Evolutionary conservation across 2,888 invertebrate genomes (phyloP).

Genomic region (Crocallis elinguaria): DNA sequence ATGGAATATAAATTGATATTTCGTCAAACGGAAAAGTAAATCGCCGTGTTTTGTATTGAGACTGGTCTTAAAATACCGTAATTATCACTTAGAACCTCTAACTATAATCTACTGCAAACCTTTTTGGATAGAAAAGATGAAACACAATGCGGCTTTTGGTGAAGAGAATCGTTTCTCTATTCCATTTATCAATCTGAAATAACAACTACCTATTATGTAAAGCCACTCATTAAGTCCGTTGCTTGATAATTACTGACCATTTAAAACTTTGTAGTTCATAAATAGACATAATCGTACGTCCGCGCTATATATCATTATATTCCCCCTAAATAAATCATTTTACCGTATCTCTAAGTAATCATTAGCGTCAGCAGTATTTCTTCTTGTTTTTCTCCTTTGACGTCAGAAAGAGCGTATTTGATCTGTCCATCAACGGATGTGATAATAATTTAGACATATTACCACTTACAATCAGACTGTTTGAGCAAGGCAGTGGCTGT

Average conservation of each 20-base stretch:
- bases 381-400: constrained; percentile 1
- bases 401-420: constrained; percentile 5
- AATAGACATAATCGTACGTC: constrained; percentile 12
- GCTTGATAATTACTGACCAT: constrained; percentile 20
- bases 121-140: too few relatives aligned
- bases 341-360: not conserved
- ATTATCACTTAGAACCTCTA: too few relatives aligned
- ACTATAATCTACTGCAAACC: too few relatives aligned
- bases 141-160: not conserved
- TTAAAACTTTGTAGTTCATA: constrained; percentile 23
- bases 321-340: constrained; percentile 7
- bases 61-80: too few relatives aligned
- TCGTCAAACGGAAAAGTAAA: too few relatives aligned
- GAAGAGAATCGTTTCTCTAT: not conserved
- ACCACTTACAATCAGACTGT: constrained; percentile 3
- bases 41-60: too few relatives aligned
- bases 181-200: constrained; percentile 5
- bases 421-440: constrained; percentile 10
- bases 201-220: constrained; percentile 5
- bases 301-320: constrained; percentile 12
- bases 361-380: constrained; percentile 1
- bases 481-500: not conserved
- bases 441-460: constrained; percentile 16
- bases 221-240: constrained; percentile 8
- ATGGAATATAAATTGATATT: too few relatives aligned